phyloP scores from a whole-genome alignment of 2,888 invertebrate species.

The Rhingia rostrata region DNA sequence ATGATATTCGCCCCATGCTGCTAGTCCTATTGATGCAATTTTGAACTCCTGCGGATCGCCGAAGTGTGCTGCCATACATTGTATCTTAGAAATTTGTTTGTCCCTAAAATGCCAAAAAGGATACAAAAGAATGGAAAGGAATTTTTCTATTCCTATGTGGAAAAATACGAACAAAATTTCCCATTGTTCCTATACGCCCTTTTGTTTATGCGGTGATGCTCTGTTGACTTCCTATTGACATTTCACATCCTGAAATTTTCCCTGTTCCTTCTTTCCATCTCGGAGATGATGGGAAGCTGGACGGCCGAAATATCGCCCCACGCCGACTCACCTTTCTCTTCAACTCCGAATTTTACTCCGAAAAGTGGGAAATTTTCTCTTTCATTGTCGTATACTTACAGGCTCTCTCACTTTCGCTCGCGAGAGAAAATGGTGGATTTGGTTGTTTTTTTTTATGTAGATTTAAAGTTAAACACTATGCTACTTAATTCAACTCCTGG shows the following conservation, averaged over 20 bases:
- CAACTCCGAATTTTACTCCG: constrained; percentile 67
- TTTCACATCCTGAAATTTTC: constrained; percentile 63
- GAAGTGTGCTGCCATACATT: constrained; percentile 63
- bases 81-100: constrained; percentile 3
- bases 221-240: constrained; percentile 72
- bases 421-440: neutral
- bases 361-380: constrained; percentile 72
- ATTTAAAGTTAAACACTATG: constrained; percentile 52
- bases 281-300: constrained; percentile 18
- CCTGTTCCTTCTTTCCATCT: constrained; percentile 15
- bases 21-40: constrained; percentile 70
- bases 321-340: constrained; percentile 72
- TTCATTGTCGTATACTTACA: neutral
- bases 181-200: constrained; percentile 73
- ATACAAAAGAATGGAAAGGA: constrained; percentile 27
- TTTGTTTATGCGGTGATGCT: constrained; percentile 74
- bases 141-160: constrained; percentile 13
- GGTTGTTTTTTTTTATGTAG: neutral
- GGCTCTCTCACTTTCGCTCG: neutral
- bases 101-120: constrained; percentile 5
- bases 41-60: constrained; percentile 56
- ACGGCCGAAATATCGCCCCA: constrained; percentile 1
- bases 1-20: constrained; percentile 54
- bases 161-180: constrained; percentile 53
- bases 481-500: constrained; percentile 35